A percentile compares a stretch with the other conserved stretches of the same genome.
These are phyloP conservation scores for Falco biarmicus DNA, from an alignment of 2,797 vertebrate species.

Conservation along the genomic window DNA sequence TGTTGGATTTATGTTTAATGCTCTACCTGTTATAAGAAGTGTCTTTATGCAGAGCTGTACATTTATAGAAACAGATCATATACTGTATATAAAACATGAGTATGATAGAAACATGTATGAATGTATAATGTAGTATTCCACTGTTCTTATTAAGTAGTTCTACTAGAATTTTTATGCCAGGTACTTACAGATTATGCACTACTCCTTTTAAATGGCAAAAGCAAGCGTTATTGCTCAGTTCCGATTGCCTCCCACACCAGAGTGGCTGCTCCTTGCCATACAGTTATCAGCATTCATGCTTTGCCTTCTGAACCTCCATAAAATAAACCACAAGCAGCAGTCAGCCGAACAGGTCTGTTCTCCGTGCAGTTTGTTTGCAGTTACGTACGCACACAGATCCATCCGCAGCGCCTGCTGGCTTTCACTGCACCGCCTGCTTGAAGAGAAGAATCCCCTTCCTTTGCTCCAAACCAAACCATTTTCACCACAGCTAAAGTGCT, in stretches of 20 bases:
- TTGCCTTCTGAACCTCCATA: slow-evolving; percentile 48
- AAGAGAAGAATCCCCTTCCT: neutral
- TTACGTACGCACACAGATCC: fast-evolving
- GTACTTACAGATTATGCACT: slow-evolving; percentile 74
- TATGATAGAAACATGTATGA: slow-evolving; percentile 70
- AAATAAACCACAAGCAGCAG: slow-evolving; percentile 66
- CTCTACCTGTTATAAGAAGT: slow-evolving; percentile 69
- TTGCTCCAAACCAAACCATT: neutral
- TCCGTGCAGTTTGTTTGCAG: neutral
- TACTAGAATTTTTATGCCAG: slow-evolving; percentile 66
- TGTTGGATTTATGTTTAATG: slow-evolving; percentile 75
- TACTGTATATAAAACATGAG: slow-evolving; percentile 73
- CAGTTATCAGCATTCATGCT: slow-evolving; percentile 29
- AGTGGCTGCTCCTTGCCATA: slow-evolving; percentile 29
- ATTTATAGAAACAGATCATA: slow-evolving; percentile 77
- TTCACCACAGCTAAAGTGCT: neutral
- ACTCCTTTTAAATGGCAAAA: slow-evolving; percentile 18
- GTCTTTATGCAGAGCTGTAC: slow-evolving; percentile 74
- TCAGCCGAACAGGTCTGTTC: slow-evolving; percentile 1
- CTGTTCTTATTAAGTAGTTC: slow-evolving; percentile 69
- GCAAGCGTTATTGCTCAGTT: slow-evolving; percentile 49
- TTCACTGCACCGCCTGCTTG: neutral
- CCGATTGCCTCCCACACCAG: neutral
- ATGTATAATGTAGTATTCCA: slow-evolving; percentile 72
- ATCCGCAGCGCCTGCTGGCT: neutral